Evolutionary conservation across 1,140 invertebrate species (phyloP), one percentile per base, ranked within the genome.

Genomic region (Copidosoma floridanum): DNA sequence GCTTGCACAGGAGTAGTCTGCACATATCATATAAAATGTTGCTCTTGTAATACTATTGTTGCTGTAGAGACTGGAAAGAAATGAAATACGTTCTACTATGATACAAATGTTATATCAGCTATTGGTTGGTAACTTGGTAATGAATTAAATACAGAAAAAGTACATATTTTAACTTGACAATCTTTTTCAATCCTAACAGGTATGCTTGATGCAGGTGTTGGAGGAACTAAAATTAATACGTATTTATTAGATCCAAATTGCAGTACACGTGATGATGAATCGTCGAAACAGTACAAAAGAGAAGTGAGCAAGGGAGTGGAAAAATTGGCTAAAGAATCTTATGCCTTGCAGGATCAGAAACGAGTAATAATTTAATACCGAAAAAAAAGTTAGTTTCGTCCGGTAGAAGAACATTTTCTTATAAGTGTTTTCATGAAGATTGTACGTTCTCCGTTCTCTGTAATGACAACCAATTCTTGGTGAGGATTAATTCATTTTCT

Each of bases 131-230:
- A 20, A 24, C 21, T 21, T 21, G n/a, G 26, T 16, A 48, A 23
- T 4, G 21, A 48, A 48, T 16, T 7, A 11, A 48, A 21, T 48
- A 20, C 26, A 12, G 23, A 24, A 48, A 16, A 24, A 48, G 26
- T 48, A 21, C 7, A 21, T 21, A 21, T 16, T 48, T 44, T 44
- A 8, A 44, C 8, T 11, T 21, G 18, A 44, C 18, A 44, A 48
- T 21, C 23, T 4, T 48, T 48, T 18, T 18, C 6, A 35, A 48
- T 48, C 8, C 26, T 11, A 11, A 48, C 23, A 48, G 46, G 46
- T 48, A 48, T 48, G 46, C n/a, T 48, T 21, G 46, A 48, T 48
- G 46, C 46, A 7, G 21, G 46, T 48, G 26, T 48, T 21, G 46
- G 46, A 4, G 46, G 26, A 48, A 48, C n/a, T 11, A 48, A 48